Base-by-base conservation (phyloP, 1,140 invertebrate genomes). In the Drosophila ambigua region DNA sequence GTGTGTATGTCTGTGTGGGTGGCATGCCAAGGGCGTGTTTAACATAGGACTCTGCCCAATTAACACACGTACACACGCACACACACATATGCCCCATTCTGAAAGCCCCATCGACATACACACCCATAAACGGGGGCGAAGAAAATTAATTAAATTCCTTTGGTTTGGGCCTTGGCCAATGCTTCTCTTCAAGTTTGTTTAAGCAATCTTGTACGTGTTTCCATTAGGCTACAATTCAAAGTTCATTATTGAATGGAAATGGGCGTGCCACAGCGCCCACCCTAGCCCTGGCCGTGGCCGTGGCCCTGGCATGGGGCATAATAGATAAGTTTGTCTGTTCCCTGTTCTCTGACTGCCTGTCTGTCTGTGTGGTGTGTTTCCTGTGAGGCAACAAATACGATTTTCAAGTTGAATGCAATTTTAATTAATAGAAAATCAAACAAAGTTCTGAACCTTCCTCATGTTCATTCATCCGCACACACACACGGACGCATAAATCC, bases 371-470 rank as follows among this genome's bases (percentile, higher is more conserved):
- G 11, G 35, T 39, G 35, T 39, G 35, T 39, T 39, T 39, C 35
- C 35, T 39, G 35, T 39, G 4, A 39, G 57, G 50, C 83, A 82
- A 88, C 83, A 79, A 88, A 88, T 79, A 88, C 76, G 64, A 79
- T 88, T 90, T 90, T 90, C 85, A 90, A 90, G 71, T 76, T 90
- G 85, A 90, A 90, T 90, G 85, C 85, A 90, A 90, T 90, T 90
- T 90, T 90, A 90, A 90, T 90, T 90, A 90, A 90, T 90, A 81
- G 85, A 83, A 90, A 90, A 90, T 85, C 85, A 90, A 90, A 90
- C 85, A 90, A 85, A 87, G 67, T 84, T 85, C 26, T 39, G 3
- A n/a, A 23, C 23, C 54, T 13, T 41, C 35, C 68, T 31, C 28
- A 24, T 9, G 8, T 26, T 7, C 51, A 35, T 11, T 1, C 51